Conservation (phyloP, 2,888 invertebrate species). For the Seladonia tumulorum region DNA sequence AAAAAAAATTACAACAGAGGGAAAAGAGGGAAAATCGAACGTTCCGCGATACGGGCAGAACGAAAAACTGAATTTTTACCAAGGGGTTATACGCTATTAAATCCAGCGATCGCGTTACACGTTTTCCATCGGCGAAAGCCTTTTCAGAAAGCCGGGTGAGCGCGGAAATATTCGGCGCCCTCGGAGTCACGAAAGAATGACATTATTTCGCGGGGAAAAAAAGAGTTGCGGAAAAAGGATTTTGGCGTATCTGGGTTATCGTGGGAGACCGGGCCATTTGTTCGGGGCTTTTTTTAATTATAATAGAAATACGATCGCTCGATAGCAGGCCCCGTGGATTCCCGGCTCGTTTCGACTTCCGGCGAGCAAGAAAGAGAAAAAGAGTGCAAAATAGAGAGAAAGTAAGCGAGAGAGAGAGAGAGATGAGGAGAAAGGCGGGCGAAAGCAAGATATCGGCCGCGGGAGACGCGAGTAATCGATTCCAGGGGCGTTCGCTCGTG, state of each 20-base stretch:
- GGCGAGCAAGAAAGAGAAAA: background rate
- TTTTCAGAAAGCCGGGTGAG: background rate
- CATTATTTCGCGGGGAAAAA: background rate
- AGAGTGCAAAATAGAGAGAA: too few species aligned
- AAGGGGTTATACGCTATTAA: background rate
- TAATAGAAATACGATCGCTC: constrained; percentile 4
- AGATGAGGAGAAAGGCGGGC: background rate
- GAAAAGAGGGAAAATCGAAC: background rate
- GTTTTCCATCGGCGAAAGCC: background rate
- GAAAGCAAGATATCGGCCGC: background rate
- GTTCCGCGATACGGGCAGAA: background rate
- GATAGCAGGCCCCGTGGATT: background rate
- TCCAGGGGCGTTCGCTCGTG: constrained; percentile 57
- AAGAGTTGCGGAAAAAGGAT: background rate
- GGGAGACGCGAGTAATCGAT: constrained; percentile 40
- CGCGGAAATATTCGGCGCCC: background rate
- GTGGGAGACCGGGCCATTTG: background rate
- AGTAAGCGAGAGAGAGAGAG: background rate
- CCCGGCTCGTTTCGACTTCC: constrained; percentile 4
- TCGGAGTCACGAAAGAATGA: background rate
- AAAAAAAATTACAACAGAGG: background rate
- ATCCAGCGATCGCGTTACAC: background rate
- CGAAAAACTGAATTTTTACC: background rate
- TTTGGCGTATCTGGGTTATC: background rate
- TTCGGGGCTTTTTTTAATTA: background rate